Conservation (phyloP, 2,113 vertebrate genomes). For the Corapipo altera region DNA sequence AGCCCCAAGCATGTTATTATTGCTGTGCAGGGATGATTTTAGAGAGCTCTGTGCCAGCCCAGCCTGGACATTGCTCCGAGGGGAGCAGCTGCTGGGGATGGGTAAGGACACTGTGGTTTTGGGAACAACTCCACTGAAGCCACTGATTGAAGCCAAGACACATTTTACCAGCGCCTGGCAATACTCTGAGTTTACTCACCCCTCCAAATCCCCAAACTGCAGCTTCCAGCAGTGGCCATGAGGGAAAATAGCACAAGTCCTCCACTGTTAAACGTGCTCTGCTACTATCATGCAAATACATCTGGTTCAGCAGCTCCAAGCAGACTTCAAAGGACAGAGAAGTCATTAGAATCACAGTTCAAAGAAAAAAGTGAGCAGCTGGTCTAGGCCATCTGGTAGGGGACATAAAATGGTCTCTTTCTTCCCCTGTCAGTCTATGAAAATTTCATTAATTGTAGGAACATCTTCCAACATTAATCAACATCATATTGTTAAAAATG, state of each 20-base stretch:
- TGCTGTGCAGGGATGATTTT: neutral
- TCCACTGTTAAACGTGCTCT: neutral
- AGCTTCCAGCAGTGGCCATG: neutral
- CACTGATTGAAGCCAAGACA: neutral
- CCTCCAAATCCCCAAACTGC: neutral
- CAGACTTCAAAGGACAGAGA: slow-evolving; percentile 61
- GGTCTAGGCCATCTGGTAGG: slow-evolving; percentile 45
- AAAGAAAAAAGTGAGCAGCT: slow-evolving; percentile 54
- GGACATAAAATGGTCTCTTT: slow-evolving; percentile 41
- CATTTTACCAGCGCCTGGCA: neutral
- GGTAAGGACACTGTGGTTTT: neutral
- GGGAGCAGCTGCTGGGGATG: neutral
- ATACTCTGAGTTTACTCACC: neutral
- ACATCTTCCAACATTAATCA: slow-evolving; percentile 26
- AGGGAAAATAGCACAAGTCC: neutral
- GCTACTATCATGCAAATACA: slow-evolving; percentile 50
- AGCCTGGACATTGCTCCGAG: neutral
- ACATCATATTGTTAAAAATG: neutral
- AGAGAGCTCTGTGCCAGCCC: neutral
- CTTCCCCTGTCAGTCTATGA: slow-evolving; percentile 24
- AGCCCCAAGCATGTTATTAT: neutral
- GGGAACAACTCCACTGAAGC: neutral
- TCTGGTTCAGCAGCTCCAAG: slow-evolving; percentile 29
- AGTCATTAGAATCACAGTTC: slow-evolving; percentile 55
- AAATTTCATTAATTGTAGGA: slow-evolving; percentile 52